Evolutionary conservation across 2,797 vertebrate species (phyloP).

Genomic region (Smutsia temminckii): DNA sequence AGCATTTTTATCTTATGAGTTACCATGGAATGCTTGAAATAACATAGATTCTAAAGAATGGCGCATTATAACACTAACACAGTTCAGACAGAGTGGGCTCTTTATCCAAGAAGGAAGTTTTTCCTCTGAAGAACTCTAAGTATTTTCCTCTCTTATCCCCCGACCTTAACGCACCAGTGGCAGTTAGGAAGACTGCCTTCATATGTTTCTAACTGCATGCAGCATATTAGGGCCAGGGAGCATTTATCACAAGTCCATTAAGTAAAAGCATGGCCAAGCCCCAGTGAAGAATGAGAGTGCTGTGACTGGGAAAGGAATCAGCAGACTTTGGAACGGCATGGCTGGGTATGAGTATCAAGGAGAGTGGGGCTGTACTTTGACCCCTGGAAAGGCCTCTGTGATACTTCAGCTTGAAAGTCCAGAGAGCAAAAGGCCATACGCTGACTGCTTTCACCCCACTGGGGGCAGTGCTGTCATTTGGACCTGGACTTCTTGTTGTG

Average conservation of each 20-base stretch:
- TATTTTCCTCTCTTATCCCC: neutral
- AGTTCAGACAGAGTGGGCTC: neutral
- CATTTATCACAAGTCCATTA: neutral
- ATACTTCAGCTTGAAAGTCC: constrained; percentile 10
- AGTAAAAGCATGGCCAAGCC: neutral
- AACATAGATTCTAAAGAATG: neutral
- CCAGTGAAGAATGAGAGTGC: neutral
- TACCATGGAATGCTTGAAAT: neutral
- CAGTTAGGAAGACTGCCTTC: neutral
- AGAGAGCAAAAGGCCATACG: neutral
- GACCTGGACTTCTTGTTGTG: neutral
- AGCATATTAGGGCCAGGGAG: neutral
- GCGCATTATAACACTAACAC: neutral
- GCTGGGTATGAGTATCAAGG: neutral
- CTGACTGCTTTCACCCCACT: neutral
- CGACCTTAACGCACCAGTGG: neutral
- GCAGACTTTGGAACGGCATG: neutral
- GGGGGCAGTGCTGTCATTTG: neutral
- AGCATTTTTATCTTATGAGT: neutral
- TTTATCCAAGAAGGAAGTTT: neutral
- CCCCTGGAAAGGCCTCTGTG: neutral
- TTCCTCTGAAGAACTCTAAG: neutral
- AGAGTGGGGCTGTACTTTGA: neutral
- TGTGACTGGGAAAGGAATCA: neutral
- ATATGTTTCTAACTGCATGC: neutral